phyloP scores from a whole-genome alignment of 1,140 invertebrate genomes.

The Rhagoletis pomonella region DNA sequence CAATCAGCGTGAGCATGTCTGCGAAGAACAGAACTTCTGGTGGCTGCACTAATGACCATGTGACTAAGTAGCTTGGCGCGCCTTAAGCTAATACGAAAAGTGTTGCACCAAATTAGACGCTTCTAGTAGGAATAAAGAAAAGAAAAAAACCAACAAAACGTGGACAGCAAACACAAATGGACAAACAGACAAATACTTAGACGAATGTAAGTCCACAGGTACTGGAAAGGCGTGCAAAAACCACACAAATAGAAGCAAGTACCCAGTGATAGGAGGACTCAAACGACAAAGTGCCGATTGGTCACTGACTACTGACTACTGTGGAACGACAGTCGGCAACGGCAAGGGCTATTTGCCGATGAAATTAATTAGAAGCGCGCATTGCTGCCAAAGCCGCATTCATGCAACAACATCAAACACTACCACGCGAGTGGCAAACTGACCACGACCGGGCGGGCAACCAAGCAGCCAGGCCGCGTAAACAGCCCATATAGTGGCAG shows the following conservation, averaged over 20 bases:
- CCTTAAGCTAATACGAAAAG: slow-evolving; percentile 33
- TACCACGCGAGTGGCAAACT: neutral
- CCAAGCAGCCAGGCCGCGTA: neutral
- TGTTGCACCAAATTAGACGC: slow-evolving; percentile 23
- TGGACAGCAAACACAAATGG: neutral
- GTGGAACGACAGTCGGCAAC: neutral
- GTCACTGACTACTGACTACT: neutral
- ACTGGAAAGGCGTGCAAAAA: neutral
- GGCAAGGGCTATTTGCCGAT: neutral
- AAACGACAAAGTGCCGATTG: neutral
- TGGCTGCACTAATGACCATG: slow-evolving; percentile 21
- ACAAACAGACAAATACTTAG: neutral
- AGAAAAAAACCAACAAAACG: neutral
- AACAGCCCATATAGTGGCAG: neutral
- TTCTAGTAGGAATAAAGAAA: neutral
- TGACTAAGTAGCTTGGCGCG: slow-evolving; percentile 36
- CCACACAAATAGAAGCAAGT: too few species aligned
- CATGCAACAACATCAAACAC: neutral
- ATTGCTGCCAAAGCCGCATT: neutral
- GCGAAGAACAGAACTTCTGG: neutral
- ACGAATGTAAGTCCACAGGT: neutral
- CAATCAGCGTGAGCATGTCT: neutral
- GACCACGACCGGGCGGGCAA: neutral
- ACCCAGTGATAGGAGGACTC: neutral
- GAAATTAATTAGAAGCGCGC: slow-evolving; percentile 47